Evolutionary conservation across 2,113 vertebrate species (phyloP).

Genomic region (Cervus canadensis): DNA sequence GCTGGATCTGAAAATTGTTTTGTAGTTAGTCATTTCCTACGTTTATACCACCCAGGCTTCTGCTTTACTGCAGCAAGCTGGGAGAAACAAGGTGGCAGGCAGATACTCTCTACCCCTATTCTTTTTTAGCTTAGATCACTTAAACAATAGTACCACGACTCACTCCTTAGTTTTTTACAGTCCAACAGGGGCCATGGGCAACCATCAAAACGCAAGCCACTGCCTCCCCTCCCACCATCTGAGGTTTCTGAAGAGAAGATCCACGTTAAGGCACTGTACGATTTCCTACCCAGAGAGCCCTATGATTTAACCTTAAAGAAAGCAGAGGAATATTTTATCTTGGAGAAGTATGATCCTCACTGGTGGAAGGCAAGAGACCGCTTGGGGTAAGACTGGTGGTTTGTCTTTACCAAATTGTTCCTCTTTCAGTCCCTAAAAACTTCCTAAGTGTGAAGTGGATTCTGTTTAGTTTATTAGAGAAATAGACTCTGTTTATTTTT

Average conservation of each 20-base stretch:
- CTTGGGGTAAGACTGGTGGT: conserved; percentile 78
- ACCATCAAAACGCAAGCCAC: conserved; percentile 79
- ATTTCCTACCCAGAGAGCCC: conserved; percentile 85
- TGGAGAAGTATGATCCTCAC: conserved; percentile 87
- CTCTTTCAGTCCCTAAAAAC: neutral
- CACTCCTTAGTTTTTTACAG: conserved; percentile 60
- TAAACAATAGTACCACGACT: neutral
- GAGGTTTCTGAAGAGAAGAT: conserved; percentile 61
- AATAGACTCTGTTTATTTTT: neutral
- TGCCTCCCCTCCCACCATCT: conserved; percentile 79
- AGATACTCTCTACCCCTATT: too few species aligned
- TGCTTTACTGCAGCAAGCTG: neutral
- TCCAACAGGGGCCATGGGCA: conserved; percentile 41
- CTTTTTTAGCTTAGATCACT: neutral
- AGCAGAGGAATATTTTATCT: conserved; percentile 86
- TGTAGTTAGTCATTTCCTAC: neutral
- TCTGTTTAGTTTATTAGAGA: neutral
- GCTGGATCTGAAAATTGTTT: neutral
- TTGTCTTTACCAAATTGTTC: neutral
- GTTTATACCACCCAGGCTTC: neutral
- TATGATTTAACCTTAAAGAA: conserved; percentile 78
- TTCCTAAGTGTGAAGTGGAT: neutral
- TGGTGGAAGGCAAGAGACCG: conserved; percentile 92
- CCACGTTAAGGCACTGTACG: conserved; percentile 88
- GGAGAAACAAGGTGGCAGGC: neutral